Percentiles rank a stretch among this genome's conserved stretches.
Evolutionary conservation across 1,140 invertebrate genomes (phyloP).

Genomic region (Himalopsyche phryganea): DNA sequence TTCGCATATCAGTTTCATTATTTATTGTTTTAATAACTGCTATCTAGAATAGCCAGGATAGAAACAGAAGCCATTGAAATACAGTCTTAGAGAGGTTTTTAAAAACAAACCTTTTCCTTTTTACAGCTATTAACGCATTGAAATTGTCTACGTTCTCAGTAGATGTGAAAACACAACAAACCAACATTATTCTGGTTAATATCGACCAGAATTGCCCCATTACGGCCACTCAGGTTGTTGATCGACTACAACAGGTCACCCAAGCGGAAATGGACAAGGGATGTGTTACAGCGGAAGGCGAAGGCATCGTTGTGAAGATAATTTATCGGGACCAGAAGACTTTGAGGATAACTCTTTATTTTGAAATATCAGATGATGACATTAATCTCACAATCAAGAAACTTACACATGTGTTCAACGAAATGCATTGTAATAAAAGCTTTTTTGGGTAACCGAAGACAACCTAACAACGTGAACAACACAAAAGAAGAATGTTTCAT

Average conservation of each 20-base stretch:
- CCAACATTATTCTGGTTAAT: conserved; percentile 75
- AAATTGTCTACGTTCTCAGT: conserved; percentile 58
- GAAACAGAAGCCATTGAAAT: too few species aligned
- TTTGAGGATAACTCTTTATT: conserved; percentile 65
- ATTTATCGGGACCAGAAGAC: conserved; percentile 51
- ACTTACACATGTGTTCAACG: conserved; percentile 57
- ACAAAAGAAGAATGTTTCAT: too few species aligned
- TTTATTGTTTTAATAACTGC: too few species aligned
- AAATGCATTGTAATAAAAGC: conserved; percentile 43
- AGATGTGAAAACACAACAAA: conserved; percentile 64
- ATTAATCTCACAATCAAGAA: conserved; percentile 63
- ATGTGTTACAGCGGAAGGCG: conserved; percentile 44
- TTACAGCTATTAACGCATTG: conserved; percentile 58
- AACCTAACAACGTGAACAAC: too few species aligned
- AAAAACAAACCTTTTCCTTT: too few species aligned
- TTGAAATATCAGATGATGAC: conserved; percentile 62
- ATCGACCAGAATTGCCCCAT: conserved; percentile 50
- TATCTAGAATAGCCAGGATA: too few species aligned
- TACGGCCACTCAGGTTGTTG: conserved; percentile 54
- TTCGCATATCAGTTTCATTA: too few species aligned
- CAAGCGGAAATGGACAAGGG: conserved; percentile 54
- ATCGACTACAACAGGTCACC: conserved; percentile 54
- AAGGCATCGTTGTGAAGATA: conserved; percentile 55
- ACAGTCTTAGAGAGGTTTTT: too few species aligned
- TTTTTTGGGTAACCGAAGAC: conserved; percentile 8